These are phyloP conservation scores for Macroteleia sp. DNA, from an alignment of 2,888 invertebrate species.

Conservation along the genomic window DNA sequence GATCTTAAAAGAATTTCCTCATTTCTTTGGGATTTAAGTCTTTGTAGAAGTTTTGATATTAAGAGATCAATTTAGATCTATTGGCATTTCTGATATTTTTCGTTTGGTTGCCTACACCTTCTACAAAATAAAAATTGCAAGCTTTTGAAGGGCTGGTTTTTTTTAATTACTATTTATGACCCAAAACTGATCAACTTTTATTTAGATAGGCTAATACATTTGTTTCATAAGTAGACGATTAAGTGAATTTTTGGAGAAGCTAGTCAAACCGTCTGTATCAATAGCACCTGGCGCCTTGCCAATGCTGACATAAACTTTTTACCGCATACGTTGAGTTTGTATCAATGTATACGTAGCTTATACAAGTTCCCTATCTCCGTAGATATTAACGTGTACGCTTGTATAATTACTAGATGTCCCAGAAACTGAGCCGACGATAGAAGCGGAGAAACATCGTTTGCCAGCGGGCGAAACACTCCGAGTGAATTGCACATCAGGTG, in stretches of 20 bases:
- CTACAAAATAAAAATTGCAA: too few relatives aligned
- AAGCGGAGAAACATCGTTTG: slow-evolving; percentile 78
- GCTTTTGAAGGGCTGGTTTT: too few relatives aligned
- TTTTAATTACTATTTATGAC: too few relatives aligned
- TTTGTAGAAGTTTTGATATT: too few relatives aligned
- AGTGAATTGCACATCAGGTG: slow-evolving; percentile 81
- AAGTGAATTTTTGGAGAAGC: slow-evolving; percentile 36
- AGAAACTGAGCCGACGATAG: slow-evolving; percentile 78
- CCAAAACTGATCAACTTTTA: too few relatives aligned
- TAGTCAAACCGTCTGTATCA: slow-evolving; percentile 31
- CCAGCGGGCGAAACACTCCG: slow-evolving; percentile 77
- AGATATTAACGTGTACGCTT: slow-evolving; percentile 51
- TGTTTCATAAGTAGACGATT: too few relatives aligned
- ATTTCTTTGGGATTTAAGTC: too few relatives aligned
- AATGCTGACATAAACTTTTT: slow-evolving; percentile 72
- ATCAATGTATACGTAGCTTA: slow-evolving; percentile 15
- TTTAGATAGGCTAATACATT: too few relatives aligned
- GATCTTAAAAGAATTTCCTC: too few relatives aligned
- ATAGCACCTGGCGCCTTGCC: slow-evolving; percentile 69
- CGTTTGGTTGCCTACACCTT: too few relatives aligned
- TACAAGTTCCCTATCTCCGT: slow-evolving; percentile 11
- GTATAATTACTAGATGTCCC: slow-evolving; percentile 78
- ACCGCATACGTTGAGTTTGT: slow-evolving; percentile 31
- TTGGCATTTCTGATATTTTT: too few relatives aligned
- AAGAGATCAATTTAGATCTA: too few relatives aligned